Evolutionary conservation across 1,140 invertebrate species (phyloP).

Genomic region (Frieseomelitta varia): DNA sequence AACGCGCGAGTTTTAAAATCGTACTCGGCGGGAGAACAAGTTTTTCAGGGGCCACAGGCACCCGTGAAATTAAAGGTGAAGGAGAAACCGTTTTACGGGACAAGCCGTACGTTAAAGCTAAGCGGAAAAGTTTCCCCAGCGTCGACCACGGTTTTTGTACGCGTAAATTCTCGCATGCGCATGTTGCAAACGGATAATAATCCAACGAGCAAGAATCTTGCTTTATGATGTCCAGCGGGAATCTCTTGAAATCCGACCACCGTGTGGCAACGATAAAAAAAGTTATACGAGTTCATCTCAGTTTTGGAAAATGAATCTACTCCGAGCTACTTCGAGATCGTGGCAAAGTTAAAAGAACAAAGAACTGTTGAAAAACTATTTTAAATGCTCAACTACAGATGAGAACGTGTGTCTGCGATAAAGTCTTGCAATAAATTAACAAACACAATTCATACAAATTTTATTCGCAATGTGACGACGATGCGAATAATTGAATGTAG

Average conservation of each 20-base stretch:
- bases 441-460: too few species aligned
- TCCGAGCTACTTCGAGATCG: neutral
- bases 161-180: constrained; percentile 14
- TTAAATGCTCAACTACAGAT: neutral
- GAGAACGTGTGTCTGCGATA: neutral
- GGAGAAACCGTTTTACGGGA: constrained; percentile 26
- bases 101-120: constrained; percentile 33
- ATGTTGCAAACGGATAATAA: constrained; percentile 18
- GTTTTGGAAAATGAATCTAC: neutral
- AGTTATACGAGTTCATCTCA: neutral
- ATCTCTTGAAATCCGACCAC: neutral
- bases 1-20: neutral
- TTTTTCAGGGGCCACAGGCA: constrained; percentile 12
- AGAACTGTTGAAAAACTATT: neutral
- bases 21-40: neutral
- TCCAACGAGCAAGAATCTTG: neutral
- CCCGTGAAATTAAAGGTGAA: constrained; percentile 37
- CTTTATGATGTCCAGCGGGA: neutral
- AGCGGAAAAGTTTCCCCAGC: constrained; percentile 20
- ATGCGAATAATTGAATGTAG: too few species aligned
- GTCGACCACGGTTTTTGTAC: constrained; percentile 10
- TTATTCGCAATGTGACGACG: too few species aligned
- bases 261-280: neutral
- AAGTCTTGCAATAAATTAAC: neutral
- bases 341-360: neutral